phyloP scores from a whole-genome alignment of 2,113 vertebrate species.

The Rousettus leschenaultii region DNA sequence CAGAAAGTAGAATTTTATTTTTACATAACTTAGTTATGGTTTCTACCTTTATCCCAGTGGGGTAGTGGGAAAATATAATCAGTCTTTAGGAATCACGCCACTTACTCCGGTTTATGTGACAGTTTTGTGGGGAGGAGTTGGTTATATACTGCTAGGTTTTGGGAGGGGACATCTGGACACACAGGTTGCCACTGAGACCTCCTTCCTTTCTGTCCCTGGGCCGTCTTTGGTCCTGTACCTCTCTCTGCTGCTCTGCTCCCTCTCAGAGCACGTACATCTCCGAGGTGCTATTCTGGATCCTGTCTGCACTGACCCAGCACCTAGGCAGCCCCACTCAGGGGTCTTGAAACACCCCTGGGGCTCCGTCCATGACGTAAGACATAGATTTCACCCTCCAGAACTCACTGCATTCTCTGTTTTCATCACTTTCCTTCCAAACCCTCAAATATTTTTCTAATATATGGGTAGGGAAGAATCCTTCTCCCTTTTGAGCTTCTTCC shows the following conservation, averaged over 20 bases:
- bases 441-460: background rate
- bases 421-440: background rate
- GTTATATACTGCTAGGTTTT: background rate
- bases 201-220: background rate
- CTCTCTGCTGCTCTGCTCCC: background rate
- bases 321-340: accelerated
- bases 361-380: background rate
- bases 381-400: background rate
- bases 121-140: background rate
- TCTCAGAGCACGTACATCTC: background rate
- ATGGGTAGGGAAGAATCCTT: background rate
- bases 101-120: background rate
- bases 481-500: background rate
- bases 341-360: background rate
- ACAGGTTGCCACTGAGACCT: background rate
- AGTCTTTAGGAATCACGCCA: background rate
- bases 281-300: background rate
- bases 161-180: background rate
- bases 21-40: background rate
- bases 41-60: background rate
- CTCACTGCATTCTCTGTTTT: background rate
- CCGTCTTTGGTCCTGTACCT: background rate
- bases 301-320: background rate
- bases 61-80: background rate
- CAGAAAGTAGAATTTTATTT: background rate